These are phyloP conservation scores for Platanista minor DNA, from an alignment of 2,113 vertebrate species.

Conservation along the genomic window DNA sequence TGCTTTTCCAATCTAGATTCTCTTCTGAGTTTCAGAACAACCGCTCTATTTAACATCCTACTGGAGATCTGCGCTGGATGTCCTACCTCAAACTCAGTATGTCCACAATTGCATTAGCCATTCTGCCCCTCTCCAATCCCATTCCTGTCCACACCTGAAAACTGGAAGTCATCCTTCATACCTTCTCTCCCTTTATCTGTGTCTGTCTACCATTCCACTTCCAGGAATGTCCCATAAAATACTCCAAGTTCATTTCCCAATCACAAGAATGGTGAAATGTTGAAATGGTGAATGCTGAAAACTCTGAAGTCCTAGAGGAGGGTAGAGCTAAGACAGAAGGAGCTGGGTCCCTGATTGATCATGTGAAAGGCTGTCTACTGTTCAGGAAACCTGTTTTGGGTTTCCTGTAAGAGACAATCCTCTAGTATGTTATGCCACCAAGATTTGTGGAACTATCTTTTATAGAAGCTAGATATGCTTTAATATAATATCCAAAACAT, in stretches of 20 bases:
- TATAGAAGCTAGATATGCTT: neutral
- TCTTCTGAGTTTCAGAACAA: conserved; percentile 6
- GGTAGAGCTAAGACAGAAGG: neutral
- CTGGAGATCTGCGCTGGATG: neutral
- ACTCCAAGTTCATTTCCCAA: neutral
- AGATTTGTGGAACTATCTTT: neutral
- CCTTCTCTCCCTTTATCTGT: neutral
- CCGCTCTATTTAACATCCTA: neutral
- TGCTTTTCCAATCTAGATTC: neutral
- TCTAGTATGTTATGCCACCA: neutral
- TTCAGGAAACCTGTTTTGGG: neutral
- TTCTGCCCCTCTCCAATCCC: neutral
- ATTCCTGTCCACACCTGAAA: neutral
- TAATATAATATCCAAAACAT: neutral
- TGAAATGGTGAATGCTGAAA: neutral
- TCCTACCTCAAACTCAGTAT: neutral
- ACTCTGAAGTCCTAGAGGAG: neutral
- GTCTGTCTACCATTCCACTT: neutral
- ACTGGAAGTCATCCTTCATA: neutral
- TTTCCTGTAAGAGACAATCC: neutral
- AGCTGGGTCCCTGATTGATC: neutral
- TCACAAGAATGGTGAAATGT: neutral
- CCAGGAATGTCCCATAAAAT: neutral
- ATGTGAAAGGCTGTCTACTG: neutral
- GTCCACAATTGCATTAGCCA: neutral